phyloP scores from a whole-genome alignment of 1,140 invertebrate species.

The Trinorchestia longiramus region DNA sequence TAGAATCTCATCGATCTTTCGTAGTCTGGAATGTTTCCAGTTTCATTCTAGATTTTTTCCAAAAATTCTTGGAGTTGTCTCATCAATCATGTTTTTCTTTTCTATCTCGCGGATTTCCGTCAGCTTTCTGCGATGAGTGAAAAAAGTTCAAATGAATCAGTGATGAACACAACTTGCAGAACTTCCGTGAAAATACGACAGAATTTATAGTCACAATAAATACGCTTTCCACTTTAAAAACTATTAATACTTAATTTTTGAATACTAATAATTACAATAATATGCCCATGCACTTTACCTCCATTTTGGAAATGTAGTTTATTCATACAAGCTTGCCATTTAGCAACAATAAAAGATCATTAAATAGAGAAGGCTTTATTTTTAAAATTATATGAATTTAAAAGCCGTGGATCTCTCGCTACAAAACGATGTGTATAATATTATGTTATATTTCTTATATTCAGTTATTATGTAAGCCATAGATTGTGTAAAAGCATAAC shows the following conservation, averaged over 20 bases:
- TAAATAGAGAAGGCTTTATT: too few relatives aligned
- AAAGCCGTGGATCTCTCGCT: too few relatives aligned
- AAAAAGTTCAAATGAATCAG: not conserved
- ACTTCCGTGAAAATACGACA: not conserved
- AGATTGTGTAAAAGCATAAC: too few relatives aligned
- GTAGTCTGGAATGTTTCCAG: not conserved
- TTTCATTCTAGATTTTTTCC: not conserved
- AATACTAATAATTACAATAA: not conserved
- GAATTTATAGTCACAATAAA: not conserved
- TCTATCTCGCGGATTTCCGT: not conserved
- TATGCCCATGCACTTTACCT: too few relatives aligned
- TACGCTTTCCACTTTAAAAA: too few relatives aligned
- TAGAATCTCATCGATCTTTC: not conserved
- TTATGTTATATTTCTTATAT: too few relatives aligned
- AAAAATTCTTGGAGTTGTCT: not conserved
- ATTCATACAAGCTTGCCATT: too few relatives aligned
- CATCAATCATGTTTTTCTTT: not conserved
- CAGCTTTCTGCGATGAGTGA: not conserved
- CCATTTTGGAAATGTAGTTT: too few relatives aligned
- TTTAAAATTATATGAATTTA: too few relatives aligned
- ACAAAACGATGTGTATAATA: too few relatives aligned
- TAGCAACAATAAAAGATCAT: too few relatives aligned
- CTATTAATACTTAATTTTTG: not conserved
- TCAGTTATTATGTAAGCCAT: too few relatives aligned
- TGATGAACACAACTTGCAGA: not conserved